Conservation (phyloP, 2,797 vertebrate species). For the Siniperca obscura region DNA sequence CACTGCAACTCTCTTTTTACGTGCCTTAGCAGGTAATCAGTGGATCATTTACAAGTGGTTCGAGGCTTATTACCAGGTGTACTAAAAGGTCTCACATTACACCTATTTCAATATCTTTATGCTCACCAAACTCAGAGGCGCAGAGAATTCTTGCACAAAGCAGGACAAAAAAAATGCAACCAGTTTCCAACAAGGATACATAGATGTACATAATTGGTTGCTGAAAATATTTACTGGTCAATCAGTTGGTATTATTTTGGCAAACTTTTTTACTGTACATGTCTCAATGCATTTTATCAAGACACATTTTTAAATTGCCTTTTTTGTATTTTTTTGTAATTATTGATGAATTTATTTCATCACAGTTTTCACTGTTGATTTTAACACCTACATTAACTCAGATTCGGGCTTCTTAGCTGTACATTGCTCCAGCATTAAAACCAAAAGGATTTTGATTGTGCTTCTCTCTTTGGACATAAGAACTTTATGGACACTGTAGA, state of each 20-base stretch:
- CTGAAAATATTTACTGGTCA: background rate
- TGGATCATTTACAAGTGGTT: slow-evolving; percentile 21
- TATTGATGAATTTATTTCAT: background rate
- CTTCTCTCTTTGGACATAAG: background rate
- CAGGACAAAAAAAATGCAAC: background rate
- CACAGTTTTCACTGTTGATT: background rate
- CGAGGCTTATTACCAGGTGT: slow-evolving; percentile 34
- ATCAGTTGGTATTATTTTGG: background rate
- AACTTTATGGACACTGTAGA: background rate
- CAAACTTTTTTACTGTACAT: background rate
- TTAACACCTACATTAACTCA: background rate
- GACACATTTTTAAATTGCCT: background rate
- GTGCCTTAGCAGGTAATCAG: slow-evolving; percentile 17
- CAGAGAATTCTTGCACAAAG: background rate
- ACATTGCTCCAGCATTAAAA: background rate
- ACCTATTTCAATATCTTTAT: background rate
- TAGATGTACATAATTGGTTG: background rate
- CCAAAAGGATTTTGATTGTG: background rate
- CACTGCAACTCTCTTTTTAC: slow-evolving; percentile 10
- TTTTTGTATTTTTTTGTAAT: background rate
- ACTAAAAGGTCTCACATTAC: slow-evolving; percentile 15
- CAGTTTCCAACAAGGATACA: background rate
- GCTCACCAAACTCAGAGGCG: background rate
- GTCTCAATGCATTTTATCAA: background rate
- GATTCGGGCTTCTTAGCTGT: background rate